A percentile compares a stretch with the other conserved stretches of the same genome.
phyloP scores from a whole-genome alignment of 2,888 invertebrate genomes.

The Noctua janthina region DNA sequence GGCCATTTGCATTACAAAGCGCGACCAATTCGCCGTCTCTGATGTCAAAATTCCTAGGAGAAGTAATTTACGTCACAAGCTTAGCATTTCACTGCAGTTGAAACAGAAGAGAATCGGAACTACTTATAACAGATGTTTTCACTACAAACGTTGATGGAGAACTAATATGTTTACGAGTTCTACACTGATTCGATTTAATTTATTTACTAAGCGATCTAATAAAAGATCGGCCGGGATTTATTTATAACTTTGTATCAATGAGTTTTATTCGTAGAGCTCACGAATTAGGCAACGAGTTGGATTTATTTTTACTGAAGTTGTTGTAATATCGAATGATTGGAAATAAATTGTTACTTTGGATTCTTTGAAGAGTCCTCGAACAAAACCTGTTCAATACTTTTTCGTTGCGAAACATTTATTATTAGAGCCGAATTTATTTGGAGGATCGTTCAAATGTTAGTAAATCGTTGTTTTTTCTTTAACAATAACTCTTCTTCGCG shows the following conservation, averaged over 20 bases:
- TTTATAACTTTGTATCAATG: slow-evolving; percentile 44
- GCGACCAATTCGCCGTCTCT: slow-evolving; percentile 52
- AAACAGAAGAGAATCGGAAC: slow-evolving; percentile 3
- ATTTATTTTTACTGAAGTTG: slow-evolving; percentile 35
- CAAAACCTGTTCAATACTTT: slow-evolving; percentile 19
- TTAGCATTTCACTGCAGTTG: slow-evolving; percentile 55
- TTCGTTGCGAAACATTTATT: slow-evolving; percentile 19
- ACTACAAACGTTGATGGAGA: slow-evolving; percentile 16
- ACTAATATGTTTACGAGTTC: slow-evolving; percentile 32
- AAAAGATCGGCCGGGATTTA: slow-evolving; percentile 34
- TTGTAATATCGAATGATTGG: slow-evolving; percentile 43
- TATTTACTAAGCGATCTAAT: slow-evolving; percentile 53
- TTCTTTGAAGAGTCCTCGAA: slow-evolving; percentile 36
- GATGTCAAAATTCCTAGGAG: slow-evolving; percentile 73
- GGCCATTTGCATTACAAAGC: slow-evolving; percentile 80
- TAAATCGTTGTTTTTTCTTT: slow-evolving; percentile 10
- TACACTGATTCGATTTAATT: slow-evolving; percentile 23
- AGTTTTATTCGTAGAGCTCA: slow-evolving; percentile 45
- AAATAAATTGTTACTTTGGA: slow-evolving; percentile 43
- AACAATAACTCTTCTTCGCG: neutral
- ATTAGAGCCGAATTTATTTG: slow-evolving; percentile 16
- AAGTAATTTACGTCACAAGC: slow-evolving; percentile 76
- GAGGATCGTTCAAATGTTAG: neutral
- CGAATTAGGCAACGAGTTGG: slow-evolving; percentile 32
- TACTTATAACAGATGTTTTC: slow-evolving; percentile 8